Evolutionary conservation across 2,888 invertebrate genomes (phyloP).

Genomic region (Rotaria macrura): DNA sequence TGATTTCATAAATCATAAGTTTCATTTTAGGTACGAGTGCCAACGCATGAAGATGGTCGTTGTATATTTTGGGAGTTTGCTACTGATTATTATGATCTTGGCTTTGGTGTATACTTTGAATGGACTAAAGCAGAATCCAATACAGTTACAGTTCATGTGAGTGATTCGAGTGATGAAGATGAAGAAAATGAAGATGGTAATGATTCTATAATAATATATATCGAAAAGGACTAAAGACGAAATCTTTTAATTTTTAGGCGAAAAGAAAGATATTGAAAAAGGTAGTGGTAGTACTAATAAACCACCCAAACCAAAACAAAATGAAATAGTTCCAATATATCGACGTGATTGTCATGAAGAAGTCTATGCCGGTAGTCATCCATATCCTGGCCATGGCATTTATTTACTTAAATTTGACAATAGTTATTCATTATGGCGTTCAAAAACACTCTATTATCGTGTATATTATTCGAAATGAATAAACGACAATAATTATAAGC

Average conservation of each 20-base stretch:
- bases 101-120: slow-evolving; percentile 92
- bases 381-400: slow-evolving; percentile 89
- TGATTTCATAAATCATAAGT: not conserved
- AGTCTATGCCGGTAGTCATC: slow-evolving; percentile 92
- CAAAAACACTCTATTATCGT: slow-evolving; percentile 94
- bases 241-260: not conserved
- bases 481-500: not conserved
- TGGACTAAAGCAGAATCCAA: slow-evolving; percentile 70
- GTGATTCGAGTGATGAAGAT: slow-evolving; percentile 80
- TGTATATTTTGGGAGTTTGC: slow-evolving; percentile 98
- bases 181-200: slow-evolving; percentile 60
- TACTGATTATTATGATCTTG: slow-evolving; percentile 87
- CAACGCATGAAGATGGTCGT: slow-evolving; percentile 82
- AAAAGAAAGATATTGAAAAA: slow-evolving; percentile 33
- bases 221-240: not conserved
- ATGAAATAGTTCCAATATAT: slow-evolving; percentile 83
- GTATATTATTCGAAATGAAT: slow-evolving; percentile 25
- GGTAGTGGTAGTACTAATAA: slow-evolving; percentile 25
- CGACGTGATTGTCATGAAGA: slow-evolving; percentile 89
- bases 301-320: slow-evolving; percentile 57
- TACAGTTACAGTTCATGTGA: slow-evolving; percentile 85
- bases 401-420: slow-evolving; percentile 98
- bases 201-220: not conserved
- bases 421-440: slow-evolving; percentile 94
- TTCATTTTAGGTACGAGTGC: slow-evolving; percentile 61